Evolutionary conservation across 1,140 invertebrate genomes (phyloP), one percentile per base, ranked within the genome.

Genomic region (Drosophila pseudoananassae): DNA sequence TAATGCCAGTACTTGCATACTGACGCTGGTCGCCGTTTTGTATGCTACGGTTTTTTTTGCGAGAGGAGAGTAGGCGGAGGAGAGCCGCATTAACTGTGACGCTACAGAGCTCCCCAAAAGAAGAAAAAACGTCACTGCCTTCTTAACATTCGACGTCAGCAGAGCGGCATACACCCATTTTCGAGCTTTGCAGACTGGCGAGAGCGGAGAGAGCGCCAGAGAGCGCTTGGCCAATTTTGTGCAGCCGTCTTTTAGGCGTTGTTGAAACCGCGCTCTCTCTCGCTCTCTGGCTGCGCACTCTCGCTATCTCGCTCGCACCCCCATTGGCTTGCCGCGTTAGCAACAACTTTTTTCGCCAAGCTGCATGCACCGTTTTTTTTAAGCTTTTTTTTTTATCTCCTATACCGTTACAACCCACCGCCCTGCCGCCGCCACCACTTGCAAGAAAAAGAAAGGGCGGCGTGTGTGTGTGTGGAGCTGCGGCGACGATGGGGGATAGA

Each of bases 281-380:
- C 36, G 9, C 53, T 27, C 45, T 43, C 47, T 57, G 49, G 43
- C 40, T 56, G 47, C 15, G 40, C 60, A 53, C 29, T 43, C 31
- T 65, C 65, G 38, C 65, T 43, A 33, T 74, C 84, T 78, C 80
- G 43, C 45, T 89, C 66, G 61, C 76, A 66, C 84, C 45, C 38
- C 49, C 46, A 53, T 7, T 54, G 33, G 55, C 68, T 80, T 73
- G 87, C 83, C 82, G 76, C 78, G 87, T 90, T 90, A 90, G 87
- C 89, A 91, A 90, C 89, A 90, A 90, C 88, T 82, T 91, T 90
- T 89, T 91, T 84, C 69, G 65, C 81, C 63, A 70, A 76, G 74
- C 66, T 85, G 81, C 78, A 82, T 81, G 77, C 76, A 71, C 60
- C 46, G 49, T 55, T 73, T 78, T 76, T 76, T 85, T 75, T 69